These are phyloP conservation scores for Protonemura montana DNA, from an alignment of 2,888 invertebrate genomes.

Conservation along the genomic window DNA sequence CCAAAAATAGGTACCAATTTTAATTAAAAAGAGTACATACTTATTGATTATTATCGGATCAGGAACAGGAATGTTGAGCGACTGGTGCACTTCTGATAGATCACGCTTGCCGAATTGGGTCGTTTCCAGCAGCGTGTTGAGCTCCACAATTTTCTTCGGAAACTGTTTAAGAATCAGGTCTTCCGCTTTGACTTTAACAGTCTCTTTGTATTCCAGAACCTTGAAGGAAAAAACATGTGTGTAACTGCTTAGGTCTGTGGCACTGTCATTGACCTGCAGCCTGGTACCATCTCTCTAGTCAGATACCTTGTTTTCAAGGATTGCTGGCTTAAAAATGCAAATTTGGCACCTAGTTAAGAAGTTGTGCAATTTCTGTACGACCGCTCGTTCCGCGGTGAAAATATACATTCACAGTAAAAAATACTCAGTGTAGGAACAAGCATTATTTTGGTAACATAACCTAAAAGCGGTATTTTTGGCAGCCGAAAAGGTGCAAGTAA, in stretches of 20 bases:
- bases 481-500: neutral
- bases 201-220: constrained; percentile 92
- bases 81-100: constrained; percentile 80
- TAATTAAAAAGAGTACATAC: constrained; percentile 51
- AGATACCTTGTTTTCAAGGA: too few relatives aligned
- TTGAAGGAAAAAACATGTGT: too few relatives aligned
- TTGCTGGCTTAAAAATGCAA: neutral
- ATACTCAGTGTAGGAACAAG: neutral
- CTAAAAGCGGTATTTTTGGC: constrained; percentile 12
- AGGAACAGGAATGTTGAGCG: constrained; percentile 88
- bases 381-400: neutral
- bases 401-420: constrained; percentile 8
- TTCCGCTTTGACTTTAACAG: constrained; percentile 87
- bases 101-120: constrained; percentile 81
- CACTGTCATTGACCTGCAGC: too few relatives aligned
- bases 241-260: too few relatives aligned
- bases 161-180: constrained; percentile 87
- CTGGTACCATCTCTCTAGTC: too few relatives aligned
- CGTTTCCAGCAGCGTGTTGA: constrained; percentile 86
- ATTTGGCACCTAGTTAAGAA: neutral
- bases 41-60: constrained; percentile 73
- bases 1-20: too few relatives aligned
- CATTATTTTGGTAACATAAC: constrained; percentile 9
- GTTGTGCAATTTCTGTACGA: neutral
- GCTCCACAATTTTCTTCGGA: constrained; percentile 90